Base-by-base conservation (phyloP, 2,888 invertebrate species). In the Crossocerus cetratus region DNA sequence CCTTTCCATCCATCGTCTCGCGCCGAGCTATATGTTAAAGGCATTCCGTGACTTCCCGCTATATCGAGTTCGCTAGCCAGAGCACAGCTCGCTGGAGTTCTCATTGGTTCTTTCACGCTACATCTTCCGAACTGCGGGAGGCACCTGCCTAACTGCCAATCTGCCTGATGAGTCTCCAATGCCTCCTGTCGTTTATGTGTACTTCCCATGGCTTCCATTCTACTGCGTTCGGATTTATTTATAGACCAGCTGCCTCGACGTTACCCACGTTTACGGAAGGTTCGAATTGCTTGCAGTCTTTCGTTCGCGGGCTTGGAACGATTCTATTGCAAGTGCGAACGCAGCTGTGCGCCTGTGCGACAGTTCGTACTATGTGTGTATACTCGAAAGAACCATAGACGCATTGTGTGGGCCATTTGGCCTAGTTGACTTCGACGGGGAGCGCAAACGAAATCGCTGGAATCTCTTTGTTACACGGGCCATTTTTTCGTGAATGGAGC, bases 401-500 rank as follows among this genome's bases (percentile, higher is more conserved):
- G 49, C 2, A 54, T 68, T 60, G 16, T 21, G 18, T 13, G 22
- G 20, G 16, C 43, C 60, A 54, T 49, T 49, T 54, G 23, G 13
- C 57, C 58, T 23, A 58, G 4, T 53, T 56, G 58, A 44, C 65
- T 62, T 32, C 32, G 32, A 65, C 59, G 64, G 44, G 59, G 13
- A 49, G 49, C 16, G 45, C 22, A 43, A 58, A 45, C 21, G 67
- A 62, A 71, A 74, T 68, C 69, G 68, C 54, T 64, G 21, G 23
- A 56, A 32, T 42, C 57, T 56, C 59, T 61, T 66, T 62, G 59
- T 68, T 69, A 57, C 58, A 58, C 65, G 22, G 60, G 59, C 60
- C 21, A 75, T 65, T 78, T 80, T 81, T 81, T 77, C 61, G 65
- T 63, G 63, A 59, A 59, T 23, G 64, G 18, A 44, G 64, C 53